A percentile compares a stretch with the other conserved stretches of the same genome.
These are phyloP conservation scores for Tipula confusa DNA, from an alignment of 2,888 invertebrate genomes.

Conservation along the genomic window DNA sequence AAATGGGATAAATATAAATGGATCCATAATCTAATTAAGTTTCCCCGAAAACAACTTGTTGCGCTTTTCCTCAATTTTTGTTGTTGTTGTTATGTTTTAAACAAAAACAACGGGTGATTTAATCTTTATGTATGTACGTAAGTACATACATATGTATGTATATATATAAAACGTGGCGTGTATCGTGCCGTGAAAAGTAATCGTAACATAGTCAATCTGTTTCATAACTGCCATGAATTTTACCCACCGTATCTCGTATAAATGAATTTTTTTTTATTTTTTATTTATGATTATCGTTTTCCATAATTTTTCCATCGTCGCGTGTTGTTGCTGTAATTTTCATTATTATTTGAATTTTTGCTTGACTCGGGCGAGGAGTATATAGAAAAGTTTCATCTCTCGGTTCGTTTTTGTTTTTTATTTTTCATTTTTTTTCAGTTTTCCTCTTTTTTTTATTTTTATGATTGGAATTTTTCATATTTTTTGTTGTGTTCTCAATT, in stretches of 20 bases:
- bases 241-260: background rate
- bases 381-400: background rate
- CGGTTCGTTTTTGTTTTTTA: background rate
- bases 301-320: background rate
- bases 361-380: background rate
- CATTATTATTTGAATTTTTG: constrained; percentile 5
- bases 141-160: no score
- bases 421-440: background rate
- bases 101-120: background rate
- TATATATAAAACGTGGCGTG: background rate
- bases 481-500: constrained; percentile 15
- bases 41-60: background rate
- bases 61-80: background rate
- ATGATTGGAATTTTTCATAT: background rate
- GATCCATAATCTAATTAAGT: background rate
- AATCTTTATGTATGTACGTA: no score
- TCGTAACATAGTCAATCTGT: background rate
- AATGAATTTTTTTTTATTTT: background rate
- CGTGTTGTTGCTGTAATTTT: background rate
- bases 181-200: background rate
- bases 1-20: background rate
- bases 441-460: no score
- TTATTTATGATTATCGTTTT: constrained; percentile 20
- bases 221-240: background rate
- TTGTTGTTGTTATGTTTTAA: no score